Evolutionary conservation across 2,888 invertebrate genomes (phyloP).

Genomic region (Xestia ashworthii): DNA sequence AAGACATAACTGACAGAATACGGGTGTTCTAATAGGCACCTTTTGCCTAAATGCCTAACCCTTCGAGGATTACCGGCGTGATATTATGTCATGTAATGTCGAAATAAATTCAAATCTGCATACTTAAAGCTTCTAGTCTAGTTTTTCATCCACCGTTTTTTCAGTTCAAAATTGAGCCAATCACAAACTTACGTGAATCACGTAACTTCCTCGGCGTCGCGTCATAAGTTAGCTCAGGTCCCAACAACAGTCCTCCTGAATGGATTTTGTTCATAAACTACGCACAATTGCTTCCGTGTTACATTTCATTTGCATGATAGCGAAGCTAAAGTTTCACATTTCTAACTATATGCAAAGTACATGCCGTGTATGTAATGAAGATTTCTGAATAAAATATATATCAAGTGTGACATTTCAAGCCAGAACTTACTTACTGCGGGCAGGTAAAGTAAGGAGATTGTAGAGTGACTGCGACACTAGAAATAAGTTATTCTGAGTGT

Average conservation of each 20-base stretch:
- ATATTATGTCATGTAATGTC: background rate
- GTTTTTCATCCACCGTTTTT: slow-evolving; percentile 19
- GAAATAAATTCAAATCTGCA: background rate
- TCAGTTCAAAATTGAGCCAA: slow-evolving; percentile 34
- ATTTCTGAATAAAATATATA: slow-evolving; percentile 53
- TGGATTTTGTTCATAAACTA: slow-evolving; percentile 67
- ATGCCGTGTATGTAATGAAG: slow-evolving; percentile 48
- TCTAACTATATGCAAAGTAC: slow-evolving; percentile 56
- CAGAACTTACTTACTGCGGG: background rate
- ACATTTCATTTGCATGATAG: slow-evolving; percentile 66
- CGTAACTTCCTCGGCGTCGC: slow-evolving; percentile 29
- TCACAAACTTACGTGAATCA: slow-evolving; percentile 37
- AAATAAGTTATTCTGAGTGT: slow-evolving; percentile 10
- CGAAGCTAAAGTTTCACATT: slow-evolving; percentile 59
- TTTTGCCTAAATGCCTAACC: too few species aligned
- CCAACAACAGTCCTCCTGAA: slow-evolving; percentile 44
- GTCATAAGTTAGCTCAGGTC: slow-evolving; percentile 41
- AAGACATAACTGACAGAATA: too few species aligned
- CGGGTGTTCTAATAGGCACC: too few species aligned
- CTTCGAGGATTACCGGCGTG: too few species aligned
- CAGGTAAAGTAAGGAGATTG: slow-evolving; percentile 11
- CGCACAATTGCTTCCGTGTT: slow-evolving; percentile 65
- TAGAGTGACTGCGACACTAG: slow-evolving; percentile 2
- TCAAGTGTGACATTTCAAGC: slow-evolving; percentile 35
- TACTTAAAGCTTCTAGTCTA: background rate